A percentile compares a stretch with the other conserved stretches of the same genome.
Conservation (phyloP, 2,113 vertebrate species). For the Thymallus thymallus region DNA sequence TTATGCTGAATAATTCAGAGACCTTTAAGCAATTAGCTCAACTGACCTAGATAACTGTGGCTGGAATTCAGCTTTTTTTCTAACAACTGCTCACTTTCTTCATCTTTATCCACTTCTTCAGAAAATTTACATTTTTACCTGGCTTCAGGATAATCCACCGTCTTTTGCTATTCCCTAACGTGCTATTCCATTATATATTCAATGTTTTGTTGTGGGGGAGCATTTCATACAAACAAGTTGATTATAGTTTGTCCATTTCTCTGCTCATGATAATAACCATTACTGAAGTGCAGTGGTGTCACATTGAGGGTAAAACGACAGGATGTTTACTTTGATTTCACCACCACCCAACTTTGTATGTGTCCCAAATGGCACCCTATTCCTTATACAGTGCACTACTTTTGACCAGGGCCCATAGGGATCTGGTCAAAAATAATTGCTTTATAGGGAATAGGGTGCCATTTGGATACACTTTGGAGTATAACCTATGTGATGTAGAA, state of each 20-base stretch:
- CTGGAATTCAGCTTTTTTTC: slow-evolving; percentile 37
- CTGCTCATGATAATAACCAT: not conserved
- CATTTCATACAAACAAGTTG: not conserved
- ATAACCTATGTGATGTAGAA: not conserved
- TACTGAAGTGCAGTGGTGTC: not conserved
- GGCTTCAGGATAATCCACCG: slow-evolving; percentile 18
- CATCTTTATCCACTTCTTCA: slow-evolving; percentile 41
- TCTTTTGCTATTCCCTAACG: not conserved
- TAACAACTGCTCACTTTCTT: slow-evolving; percentile 56
- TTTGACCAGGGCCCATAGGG: no score
- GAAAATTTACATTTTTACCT: slow-evolving; percentile 37
- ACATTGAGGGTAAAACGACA: not conserved
- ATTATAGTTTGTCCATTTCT: not conserved
- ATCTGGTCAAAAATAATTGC: no score
- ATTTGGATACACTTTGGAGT: not conserved
- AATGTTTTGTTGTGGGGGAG: not conserved
- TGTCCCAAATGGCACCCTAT: no score
- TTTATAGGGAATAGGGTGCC: not conserved
- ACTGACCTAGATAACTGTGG: slow-evolving; percentile 67
- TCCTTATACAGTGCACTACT: no score
- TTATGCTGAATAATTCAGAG: slow-evolving; percentile 73
- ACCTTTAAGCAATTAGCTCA: slow-evolving; percentile 66
- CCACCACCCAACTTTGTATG: not conserved
- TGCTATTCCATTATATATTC: not conserved
- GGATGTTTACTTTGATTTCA: slow-evolving; percentile 25